Percentiles rank a stretch among this genome's conserved stretches.
Conservation (phyloP, 1,140 invertebrate genomes). For the Trypoxylus dichotomus region DNA sequence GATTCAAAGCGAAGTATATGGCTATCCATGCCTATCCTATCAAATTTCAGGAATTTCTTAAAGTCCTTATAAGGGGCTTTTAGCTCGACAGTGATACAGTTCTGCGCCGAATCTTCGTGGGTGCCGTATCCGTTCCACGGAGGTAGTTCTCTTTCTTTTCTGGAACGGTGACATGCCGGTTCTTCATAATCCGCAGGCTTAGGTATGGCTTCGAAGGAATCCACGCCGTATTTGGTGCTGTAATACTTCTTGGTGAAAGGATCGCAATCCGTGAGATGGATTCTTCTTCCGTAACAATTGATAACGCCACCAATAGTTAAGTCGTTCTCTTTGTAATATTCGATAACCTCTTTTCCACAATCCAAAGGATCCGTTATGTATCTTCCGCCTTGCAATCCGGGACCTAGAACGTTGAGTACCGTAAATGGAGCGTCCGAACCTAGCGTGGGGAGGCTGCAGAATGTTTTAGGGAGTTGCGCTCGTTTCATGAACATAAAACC, state of each 20-base stretch:
- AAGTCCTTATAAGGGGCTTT: slow-evolving; percentile 76
- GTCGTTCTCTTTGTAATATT: slow-evolving; percentile 74
- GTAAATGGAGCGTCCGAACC: slow-evolving; percentile 63
- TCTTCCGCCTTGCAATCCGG: slow-evolving; percentile 59
- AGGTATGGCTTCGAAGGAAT: slow-evolving; percentile 63
- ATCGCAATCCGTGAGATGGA: slow-evolving; percentile 84
- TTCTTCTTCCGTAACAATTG: slow-evolving; percentile 76
- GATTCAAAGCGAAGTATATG: slow-evolving; percentile 79
- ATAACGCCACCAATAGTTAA: slow-evolving; percentile 78
- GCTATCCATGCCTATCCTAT: slow-evolving; percentile 73
- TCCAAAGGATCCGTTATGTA: slow-evolving; percentile 64
- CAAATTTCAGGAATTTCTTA: slow-evolving; percentile 78
- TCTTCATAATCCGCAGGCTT: slow-evolving; percentile 54
- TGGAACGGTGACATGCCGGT: slow-evolving; percentile 49
- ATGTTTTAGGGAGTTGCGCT: slow-evolving; percentile 77
- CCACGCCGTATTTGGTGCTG: slow-evolving; percentile 56
- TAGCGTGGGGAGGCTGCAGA: slow-evolving; percentile 57
- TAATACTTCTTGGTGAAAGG: slow-evolving; percentile 87
- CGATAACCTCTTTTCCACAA: slow-evolving; percentile 54
- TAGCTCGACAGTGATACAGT: slow-evolving; percentile 76
- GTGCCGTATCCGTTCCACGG: slow-evolving; percentile 88
- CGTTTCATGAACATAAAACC: slow-evolving; percentile 72
- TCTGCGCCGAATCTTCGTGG: slow-evolving; percentile 84
- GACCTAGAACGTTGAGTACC: slow-evolving; percentile 71
- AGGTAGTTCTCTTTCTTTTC: slow-evolving; percentile 63